Base-by-base conservation (phyloP, 1,140 invertebrate genomes). In the Doryteuthis pealeii region DNA sequence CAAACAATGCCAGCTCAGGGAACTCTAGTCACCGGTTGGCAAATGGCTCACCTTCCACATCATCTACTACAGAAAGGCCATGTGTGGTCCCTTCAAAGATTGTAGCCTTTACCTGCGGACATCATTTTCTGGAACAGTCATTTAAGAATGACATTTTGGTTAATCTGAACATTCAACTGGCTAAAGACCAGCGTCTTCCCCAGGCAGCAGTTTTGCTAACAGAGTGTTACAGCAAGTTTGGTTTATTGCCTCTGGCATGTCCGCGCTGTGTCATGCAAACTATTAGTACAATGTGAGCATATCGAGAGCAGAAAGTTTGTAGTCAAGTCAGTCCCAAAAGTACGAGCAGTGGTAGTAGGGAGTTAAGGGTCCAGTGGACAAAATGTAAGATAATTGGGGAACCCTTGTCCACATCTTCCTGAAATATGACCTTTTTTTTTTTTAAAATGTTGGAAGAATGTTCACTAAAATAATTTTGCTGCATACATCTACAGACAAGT, bases 21-120 rank as follows among this genome's bases (percentile, higher is more conserved):
- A 40, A 10, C 4, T 40, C 35, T 3, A 5, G 35, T 10, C 10
- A 40, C 35, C 35, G 35, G 35, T 40, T 10, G 10, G 35, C 3
- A 40, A 40, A 40, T 10, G 10, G 35, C 35, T 3, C 35, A 40
- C 35, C 35, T 40, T 40, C 35, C 35, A 40, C 35, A 40, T 40
- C 35, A 10, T 40, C 35, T 10, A 40, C 35, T 40, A n/a, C n/a
- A n/a, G n/a, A 49, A 22, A 12, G 22, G 45, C 12, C 45, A 1
- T 12, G 12, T 12, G 45, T 22, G 45, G 45, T 15, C 12, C 22
- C 45, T 12, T 28, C 26, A 0, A 62, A 43, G 22, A 54, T 70
- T 22, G 73, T 83, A 3, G 30, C 81, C 6, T 82, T 82, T 67
- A 81, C 81, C n/a, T 82, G 81, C 76, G 81, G 81, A 28, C 81